Conservation (phyloP, 2,888 invertebrate species). For the Drosophila crucigera region DNA sequence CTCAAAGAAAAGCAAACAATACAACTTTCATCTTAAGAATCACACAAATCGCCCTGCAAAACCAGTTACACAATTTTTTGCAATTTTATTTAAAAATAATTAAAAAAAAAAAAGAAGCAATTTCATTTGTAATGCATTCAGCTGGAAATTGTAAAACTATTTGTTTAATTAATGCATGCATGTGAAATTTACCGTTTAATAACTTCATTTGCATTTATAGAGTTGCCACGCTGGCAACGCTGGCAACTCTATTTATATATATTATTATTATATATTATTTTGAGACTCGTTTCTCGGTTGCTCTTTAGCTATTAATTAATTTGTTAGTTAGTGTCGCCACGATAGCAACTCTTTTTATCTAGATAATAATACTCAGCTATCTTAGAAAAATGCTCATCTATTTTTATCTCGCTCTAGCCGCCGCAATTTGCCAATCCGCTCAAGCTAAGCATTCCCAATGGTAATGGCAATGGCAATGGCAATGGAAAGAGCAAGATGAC, state of each 20-base stretch:
- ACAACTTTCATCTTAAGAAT: not conserved
- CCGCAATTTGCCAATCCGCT: conserved; percentile 83
- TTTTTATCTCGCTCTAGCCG: conserved; percentile 63
- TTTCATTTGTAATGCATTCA: not conserved
- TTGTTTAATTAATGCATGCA: no score
- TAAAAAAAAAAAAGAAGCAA: not conserved
- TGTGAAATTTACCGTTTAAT: not conserved
- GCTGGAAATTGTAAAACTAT: not conserved
- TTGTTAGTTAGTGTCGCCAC: conserved; percentile 11
- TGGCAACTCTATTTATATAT: conserved; percentile 10
- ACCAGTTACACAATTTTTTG: not conserved
- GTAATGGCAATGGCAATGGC: conserved; percentile 39
- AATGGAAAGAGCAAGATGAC: conserved; percentile 19
- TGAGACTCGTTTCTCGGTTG: not conserved
- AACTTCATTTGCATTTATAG: not conserved
- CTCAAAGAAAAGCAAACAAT: not conserved
- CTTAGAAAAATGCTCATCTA: conserved; percentile 2
- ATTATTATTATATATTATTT: not conserved
- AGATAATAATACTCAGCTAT: not conserved
- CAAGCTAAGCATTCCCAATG: conserved; percentile 37
- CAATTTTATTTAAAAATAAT: not conserved
- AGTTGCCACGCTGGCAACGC: conserved; percentile 16
- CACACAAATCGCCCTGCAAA: not conserved
- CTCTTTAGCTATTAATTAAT: not conserved
- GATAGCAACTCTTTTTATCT: conserved; percentile 13